Conservation (phyloP, 2,113 vertebrate species). For the Rhadina sibilatrix region DNA sequence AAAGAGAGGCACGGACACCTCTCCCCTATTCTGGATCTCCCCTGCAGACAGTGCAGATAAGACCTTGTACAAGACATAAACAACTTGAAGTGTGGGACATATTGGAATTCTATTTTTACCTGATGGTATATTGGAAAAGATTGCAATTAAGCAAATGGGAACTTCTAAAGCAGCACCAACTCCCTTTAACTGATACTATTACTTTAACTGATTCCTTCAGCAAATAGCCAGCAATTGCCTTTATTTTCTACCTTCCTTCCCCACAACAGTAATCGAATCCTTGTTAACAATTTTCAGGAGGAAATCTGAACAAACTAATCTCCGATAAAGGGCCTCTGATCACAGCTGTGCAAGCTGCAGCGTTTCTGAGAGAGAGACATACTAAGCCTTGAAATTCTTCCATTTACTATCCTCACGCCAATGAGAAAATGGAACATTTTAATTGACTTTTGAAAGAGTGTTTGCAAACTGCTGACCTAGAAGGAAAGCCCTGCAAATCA, state of each 20-base stretch:
- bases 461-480: slow-evolving; percentile 66
- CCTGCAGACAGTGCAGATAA: background rate
- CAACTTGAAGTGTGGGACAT: background rate
- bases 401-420: slow-evolving; percentile 50
- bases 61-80: background rate
- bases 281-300: slow-evolving; percentile 39
- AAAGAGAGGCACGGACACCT: background rate
- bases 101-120: background rate
- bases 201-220: slow-evolving; percentile 43
- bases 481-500: slow-evolving; percentile 51
- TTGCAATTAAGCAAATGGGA: background rate
- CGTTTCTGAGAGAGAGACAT: slow-evolving; percentile 20
- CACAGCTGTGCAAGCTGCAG: background rate
- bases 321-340: background rate
- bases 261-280: slow-evolving; percentile 6
- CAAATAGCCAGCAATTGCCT: slow-evolving; percentile 6
- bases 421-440: slow-evolving; percentile 47
- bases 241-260: slow-evolving; percentile 26
- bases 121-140: background rate
- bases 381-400: slow-evolving; percentile 36
- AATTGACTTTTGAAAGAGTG: slow-evolving; percentile 56
- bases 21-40: background rate
- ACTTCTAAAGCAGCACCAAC: background rate
- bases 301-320: slow-evolving; percentile 36
- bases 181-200: slow-evolving; percentile 31